A percentile compares a stretch with the other conserved stretches of the same genome.
phyloP scores from a whole-genome alignment of 35 echinoderm and acorn worm genomes.

The Apostichopus parvimensis region DNA sequence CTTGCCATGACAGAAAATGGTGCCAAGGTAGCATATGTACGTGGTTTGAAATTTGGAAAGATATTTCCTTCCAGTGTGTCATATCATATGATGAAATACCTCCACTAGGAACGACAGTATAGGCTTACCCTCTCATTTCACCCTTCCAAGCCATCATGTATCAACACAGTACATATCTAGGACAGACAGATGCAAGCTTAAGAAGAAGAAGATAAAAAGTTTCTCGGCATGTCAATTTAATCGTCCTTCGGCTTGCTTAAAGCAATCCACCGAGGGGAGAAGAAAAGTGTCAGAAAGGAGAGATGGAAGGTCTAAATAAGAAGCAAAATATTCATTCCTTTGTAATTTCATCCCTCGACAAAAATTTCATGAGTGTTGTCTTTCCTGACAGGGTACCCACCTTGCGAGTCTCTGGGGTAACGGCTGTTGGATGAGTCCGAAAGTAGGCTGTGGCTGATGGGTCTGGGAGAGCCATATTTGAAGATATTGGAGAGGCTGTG shows the following conservation, averaged over 20 bases:
- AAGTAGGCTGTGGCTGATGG: background rate
- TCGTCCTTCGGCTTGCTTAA: too few species aligned
- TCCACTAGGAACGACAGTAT: too few species aligned
- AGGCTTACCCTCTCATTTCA: too few species aligned
- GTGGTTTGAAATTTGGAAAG: background rate
- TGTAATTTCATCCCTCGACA: background rate
- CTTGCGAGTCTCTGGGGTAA: slow-evolving; percentile 31
- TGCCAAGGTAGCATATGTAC: background rate
- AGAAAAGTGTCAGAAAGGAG: too few species aligned
- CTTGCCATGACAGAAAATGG: background rate
- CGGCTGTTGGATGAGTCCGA: background rate
- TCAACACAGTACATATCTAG: too few species aligned
- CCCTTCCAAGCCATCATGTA: too few species aligned
- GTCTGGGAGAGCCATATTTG: background rate
- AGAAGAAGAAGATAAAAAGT: too few species aligned
- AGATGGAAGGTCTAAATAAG: background rate
- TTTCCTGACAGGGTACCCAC: background rate
- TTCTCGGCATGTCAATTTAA: too few species aligned
- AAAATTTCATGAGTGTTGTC: background rate
- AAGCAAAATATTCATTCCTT: background rate
- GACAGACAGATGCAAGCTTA: too few species aligned
- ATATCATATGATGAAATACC: background rate
- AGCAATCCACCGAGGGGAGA: too few species aligned
- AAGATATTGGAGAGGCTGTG: background rate
- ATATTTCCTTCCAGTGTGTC: background rate